Evolutionary conservation across 2,888 invertebrate species (phyloP), one percentile per base, ranked within the genome.

Genomic region (Pollenia griseotomentosa): DNA sequence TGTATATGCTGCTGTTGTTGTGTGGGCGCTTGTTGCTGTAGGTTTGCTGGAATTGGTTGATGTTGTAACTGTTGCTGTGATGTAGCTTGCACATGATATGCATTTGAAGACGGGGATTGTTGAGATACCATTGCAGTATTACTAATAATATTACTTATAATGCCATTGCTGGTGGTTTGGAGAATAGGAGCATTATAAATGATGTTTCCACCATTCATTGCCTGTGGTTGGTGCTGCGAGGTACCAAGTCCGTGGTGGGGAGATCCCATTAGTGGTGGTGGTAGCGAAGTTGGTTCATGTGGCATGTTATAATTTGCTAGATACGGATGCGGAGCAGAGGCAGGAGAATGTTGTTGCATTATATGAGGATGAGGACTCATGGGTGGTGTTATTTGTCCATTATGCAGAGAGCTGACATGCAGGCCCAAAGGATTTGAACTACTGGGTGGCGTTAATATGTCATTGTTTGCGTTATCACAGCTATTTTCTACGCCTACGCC

Each of bases 401-500:
- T 83, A 57, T 83, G 73, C 23, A 85, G 53, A 12, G 71, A 42
- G 3, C 66, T 14, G 12, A 68, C 63, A 48, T 85, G 53, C 9
- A 75, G 40, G 12, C 83, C 63, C n/a, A 83, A 51, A 42, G 73
- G 51, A 48, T 80, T 87, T 23, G 68, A 40, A 70, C 83, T 77
- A 11, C 63, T 68, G 14, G 83, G 46, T 19, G 83, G 80, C 51
- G 65, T 44, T 79, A 85, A 73, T 16, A 81, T 53, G 65, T 85
- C 85, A 71, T 55, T 85, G 19, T 66, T 87, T 48, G 78, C 44
- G 51, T 68, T 87, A 77, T 92, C 92, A 33, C 89, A 81, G 77
- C 86, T 89, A 19, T 86, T 88, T 66, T 93, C 93, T 16, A 93
- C 93, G 66, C 89, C 90, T 51, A 93, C 92, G 44, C 93, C 93